phyloP scores from a whole-genome alignment of 2,888 invertebrate species.

The Arrhopalites spinosus region DNA sequence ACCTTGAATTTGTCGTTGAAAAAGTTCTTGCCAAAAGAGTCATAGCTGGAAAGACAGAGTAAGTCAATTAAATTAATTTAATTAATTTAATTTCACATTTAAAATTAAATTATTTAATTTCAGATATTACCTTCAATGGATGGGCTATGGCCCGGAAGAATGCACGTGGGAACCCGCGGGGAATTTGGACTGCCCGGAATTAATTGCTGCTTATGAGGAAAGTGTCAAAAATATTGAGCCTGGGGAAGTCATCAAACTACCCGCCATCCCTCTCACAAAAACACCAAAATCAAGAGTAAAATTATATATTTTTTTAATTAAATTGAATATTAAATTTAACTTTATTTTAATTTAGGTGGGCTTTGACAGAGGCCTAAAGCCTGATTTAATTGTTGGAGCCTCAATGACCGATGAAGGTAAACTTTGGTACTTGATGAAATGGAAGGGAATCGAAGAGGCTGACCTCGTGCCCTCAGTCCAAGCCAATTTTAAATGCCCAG shows the following conservation, averaged over 20 bases:
- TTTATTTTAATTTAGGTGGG: slow-evolving; percentile 15
- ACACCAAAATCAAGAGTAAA: slow-evolving; percentile 26
- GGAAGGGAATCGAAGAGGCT: slow-evolving; percentile 34
- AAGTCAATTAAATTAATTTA: background rate
- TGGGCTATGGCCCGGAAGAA: slow-evolving; percentile 23
- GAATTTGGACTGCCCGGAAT: slow-evolving; percentile 34
- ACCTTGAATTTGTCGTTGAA: slow-evolving; percentile 35
- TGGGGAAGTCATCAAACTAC: slow-evolving; percentile 2
- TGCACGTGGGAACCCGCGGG: background rate
- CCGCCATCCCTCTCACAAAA: background rate
- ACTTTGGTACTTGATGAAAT: slow-evolving; percentile 37
- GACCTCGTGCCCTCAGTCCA: slow-evolving; percentile 35
- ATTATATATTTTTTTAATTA: too few relatives aligned
- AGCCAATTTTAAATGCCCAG: slow-evolving; percentile 36
- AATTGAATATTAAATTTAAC: too few relatives aligned
- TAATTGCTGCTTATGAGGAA: slow-evolving; percentile 37
- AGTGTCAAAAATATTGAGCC: slow-evolving; percentile 34
- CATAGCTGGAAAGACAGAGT: slow-evolving; percentile 16
- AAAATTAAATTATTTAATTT: slow-evolving; percentile 65
- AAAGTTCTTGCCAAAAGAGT: slow-evolving; percentile 34
- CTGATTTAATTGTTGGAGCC: slow-evolving; percentile 28
- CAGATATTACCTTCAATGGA: slow-evolving; percentile 9
- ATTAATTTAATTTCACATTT: background rate
- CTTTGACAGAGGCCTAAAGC: slow-evolving; percentile 31
- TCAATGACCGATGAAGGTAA: background rate